Evolutionary conservation across 2,113 vertebrate species (phyloP).

Genomic region (Willisornis vidua): DNA sequence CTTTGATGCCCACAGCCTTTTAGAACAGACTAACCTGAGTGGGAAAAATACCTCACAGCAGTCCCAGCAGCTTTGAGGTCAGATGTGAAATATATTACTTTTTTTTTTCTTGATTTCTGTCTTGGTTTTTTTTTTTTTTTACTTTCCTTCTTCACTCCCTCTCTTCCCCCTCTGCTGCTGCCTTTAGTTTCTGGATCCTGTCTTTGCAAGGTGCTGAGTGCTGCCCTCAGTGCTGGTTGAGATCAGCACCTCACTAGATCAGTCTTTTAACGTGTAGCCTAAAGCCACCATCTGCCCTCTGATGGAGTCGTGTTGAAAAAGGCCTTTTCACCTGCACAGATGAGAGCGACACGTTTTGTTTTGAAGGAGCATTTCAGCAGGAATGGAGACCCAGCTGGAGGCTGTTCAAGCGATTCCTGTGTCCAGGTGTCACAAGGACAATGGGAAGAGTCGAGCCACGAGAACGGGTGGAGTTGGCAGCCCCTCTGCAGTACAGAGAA

Average conservation of each 20-base stretch:
- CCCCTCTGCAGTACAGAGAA: not conserved
- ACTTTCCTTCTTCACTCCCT: not conserved
- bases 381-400: not conserved
- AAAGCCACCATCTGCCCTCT: not conserved
- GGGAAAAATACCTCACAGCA: constrained; percentile 52
- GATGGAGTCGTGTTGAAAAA: not conserved
- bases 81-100: constrained; percentile 43
- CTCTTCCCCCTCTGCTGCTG: not conserved
- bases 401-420: not conserved
- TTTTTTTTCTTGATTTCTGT: not conserved
- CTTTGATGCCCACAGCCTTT: constrained; percentile 60
- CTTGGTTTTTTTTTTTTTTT: not conserved
- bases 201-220: not conserved
- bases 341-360: not conserved
- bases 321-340: not conserved
- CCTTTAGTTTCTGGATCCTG: not conserved
- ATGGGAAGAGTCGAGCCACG: not conserved
- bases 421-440: constrained; percentile 29
- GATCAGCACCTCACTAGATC: not conserved
- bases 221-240: not conserved
- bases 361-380: not conserved
- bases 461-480: not conserved
- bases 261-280: not conserved
- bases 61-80: constrained; percentile 58
- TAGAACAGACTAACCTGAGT: constrained; percentile 22